A percentile compares a stretch with the other conserved stretches of the same genome.
phyloP scores from a whole-genome alignment of 2,797 vertebrate species.

The Rallus crepitans region DNA sequence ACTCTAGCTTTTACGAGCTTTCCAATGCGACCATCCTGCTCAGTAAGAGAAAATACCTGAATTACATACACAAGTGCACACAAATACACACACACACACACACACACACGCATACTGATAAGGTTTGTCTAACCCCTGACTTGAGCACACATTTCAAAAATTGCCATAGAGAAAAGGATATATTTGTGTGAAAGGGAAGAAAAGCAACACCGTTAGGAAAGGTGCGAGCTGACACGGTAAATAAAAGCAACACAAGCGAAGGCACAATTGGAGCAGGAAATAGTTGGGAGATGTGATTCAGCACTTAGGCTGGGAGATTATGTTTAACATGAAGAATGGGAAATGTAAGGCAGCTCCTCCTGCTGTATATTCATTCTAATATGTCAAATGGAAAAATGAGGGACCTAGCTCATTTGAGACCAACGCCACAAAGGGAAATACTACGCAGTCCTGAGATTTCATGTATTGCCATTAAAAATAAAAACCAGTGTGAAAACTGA shows the following conservation, averaged over 20 bases:
- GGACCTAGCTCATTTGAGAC: not conserved
- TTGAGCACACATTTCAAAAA: slow-evolving; percentile 58
- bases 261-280: slow-evolving; percentile 22
- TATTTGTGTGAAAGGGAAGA: slow-evolving; percentile 47
- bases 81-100: not conserved
- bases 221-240: not conserved
- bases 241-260: slow-evolving; percentile 48
- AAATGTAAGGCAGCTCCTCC: slow-evolving; percentile 10
- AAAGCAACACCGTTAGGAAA: slow-evolving; percentile 40
- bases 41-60: slow-evolving; percentile 62
- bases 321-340: not conserved
- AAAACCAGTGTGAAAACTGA: not conserved
- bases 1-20: slow-evolving; percentile 29
- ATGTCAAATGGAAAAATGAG: not conserved
- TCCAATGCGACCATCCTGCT: not conserved
- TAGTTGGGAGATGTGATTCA: slow-evolving; percentile 39
- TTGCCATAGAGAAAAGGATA: slow-evolving; percentile 41
- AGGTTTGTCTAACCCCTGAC: slow-evolving; percentile 63
- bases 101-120: slow-evolving; percentile 13
- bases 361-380: not conserved
- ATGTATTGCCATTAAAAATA: not conserved
- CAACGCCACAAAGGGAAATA: not conserved
- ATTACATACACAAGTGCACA: slow-evolving; percentile 40
- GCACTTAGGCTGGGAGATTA: slow-evolving; percentile 24
- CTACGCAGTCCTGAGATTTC: not conserved